phyloP scores from a whole-genome alignment of 2,797 vertebrate species.

The Dermochelys coriacea region DNA sequence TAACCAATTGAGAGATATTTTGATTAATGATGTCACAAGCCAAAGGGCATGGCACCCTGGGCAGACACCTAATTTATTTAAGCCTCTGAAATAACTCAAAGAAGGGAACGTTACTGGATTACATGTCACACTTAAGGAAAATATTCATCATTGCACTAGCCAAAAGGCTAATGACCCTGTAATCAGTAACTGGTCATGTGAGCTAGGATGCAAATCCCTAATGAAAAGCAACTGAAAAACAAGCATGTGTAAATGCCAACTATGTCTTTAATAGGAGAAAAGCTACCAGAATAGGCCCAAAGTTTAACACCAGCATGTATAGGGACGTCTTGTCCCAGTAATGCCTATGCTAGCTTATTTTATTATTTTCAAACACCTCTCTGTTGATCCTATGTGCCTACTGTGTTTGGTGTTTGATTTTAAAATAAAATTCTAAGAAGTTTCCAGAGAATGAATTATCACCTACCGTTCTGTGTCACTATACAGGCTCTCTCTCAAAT shows the following conservation, averaged over 20 bases:
- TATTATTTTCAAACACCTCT: background rate
- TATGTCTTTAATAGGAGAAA: constrained; percentile 36
- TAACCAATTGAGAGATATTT: constrained; percentile 88
- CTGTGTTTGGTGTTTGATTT: background rate
- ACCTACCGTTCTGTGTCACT: background rate
- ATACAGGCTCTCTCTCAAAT: background rate
- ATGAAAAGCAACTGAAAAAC: constrained; percentile 60
- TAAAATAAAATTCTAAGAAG: background rate
- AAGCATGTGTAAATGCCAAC: background rate
- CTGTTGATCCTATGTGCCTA: background rate
- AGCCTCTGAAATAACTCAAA: constrained; percentile 91
- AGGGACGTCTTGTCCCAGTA: background rate
- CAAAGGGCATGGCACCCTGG: constrained; percentile 91
- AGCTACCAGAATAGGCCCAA: background rate
- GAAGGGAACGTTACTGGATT: constrained; percentile 89
- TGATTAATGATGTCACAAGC: constrained; percentile 96
- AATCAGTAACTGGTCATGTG: constrained; percentile 55
- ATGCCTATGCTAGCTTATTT: background rate
- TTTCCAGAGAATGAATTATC: background rate
- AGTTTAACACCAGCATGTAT: background rate
- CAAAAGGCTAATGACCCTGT: constrained; percentile 76
- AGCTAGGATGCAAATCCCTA: constrained; percentile 70
- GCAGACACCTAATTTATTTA: constrained; percentile 99
- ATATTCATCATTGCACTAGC: constrained; percentile 88
- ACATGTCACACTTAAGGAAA: constrained; percentile 87